Conservation (phyloP, 1,140 invertebrate genomes). For the Bathynomus jamesi region DNA sequence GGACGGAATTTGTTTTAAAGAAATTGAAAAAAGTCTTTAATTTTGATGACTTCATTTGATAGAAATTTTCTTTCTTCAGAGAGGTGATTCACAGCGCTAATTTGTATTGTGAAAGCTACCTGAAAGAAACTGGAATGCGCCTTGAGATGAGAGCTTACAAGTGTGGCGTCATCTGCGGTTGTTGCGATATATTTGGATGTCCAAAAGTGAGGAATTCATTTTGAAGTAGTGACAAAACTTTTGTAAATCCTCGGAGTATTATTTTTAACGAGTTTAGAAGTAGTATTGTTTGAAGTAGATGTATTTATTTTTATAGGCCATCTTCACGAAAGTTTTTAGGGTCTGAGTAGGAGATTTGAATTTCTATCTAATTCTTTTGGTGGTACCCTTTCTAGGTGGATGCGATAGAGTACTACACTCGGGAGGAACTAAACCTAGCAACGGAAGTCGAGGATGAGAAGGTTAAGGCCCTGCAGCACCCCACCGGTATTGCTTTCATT, state of each 20-base stretch:
- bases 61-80: slow-evolving; percentile 46
- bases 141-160: slow-evolving; percentile 64
- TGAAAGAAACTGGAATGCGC: slow-evolving; percentile 58
- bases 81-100: slow-evolving; percentile 70
- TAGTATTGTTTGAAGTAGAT: too few relatives aligned
- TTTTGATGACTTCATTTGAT: too few relatives aligned
- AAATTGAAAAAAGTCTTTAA: too few relatives aligned
- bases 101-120: slow-evolving; percentile 69
- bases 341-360: too few relatives aligned
- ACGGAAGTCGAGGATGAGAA: slow-evolving; percentile 66
- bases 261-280: too few relatives aligned
- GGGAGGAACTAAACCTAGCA: slow-evolving; percentile 64
- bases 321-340: too few relatives aligned
- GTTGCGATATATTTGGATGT: slow-evolving; percentile 44
- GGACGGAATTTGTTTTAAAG: too few relatives aligned
- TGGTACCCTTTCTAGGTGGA: slow-evolving; percentile 54
- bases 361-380: too few relatives aligned
- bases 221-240: too few relatives aligned
- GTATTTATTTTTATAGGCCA: too few relatives aligned
- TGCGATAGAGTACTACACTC: slow-evolving; percentile 77
- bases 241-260: too few relatives aligned
- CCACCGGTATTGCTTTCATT: slow-evolving; percentile 82
- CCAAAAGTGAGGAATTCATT: slow-evolving; percentile 40
- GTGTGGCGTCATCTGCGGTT: slow-evolving; percentile 56
- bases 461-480: slow-evolving; percentile 64